A percentile compares a stretch with the other conserved stretches of the same genome.
Evolutionary conservation across 1,140 invertebrate genomes (phyloP).

Genomic region (Eupristina koningsbergeri): DNA sequence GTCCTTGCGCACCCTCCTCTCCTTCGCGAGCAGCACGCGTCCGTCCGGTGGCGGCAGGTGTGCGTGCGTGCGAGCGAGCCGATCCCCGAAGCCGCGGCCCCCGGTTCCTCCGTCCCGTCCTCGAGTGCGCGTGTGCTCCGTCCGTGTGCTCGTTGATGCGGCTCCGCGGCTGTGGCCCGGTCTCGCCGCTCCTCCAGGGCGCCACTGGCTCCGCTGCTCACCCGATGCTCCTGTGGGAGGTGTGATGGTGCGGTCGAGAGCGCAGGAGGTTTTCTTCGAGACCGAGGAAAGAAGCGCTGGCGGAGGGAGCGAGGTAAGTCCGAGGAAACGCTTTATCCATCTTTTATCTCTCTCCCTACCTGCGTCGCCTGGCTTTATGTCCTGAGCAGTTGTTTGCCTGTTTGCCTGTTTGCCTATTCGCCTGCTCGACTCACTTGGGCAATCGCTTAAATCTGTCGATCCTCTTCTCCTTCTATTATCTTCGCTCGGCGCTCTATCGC

Average conservation of each 20-base stretch:
- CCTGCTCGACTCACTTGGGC: neutral
- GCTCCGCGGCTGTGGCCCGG: neutral
- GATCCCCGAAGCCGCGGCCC: neutral
- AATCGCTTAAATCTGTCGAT: neutral
- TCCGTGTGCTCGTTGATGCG: neutral
- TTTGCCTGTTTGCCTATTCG: neutral
- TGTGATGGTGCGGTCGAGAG: neutral
- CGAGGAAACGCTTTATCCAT: too few relatives aligned
- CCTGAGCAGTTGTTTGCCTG: neutral
- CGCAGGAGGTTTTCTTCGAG: neutral
- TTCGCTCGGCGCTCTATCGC: neutral
- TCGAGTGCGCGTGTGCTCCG: slow-evolving; percentile 1
- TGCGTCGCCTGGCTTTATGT: neutral
- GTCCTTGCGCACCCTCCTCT: neutral
- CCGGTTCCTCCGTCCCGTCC: too few relatives aligned
- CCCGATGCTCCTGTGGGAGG: neutral
- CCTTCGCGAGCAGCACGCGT: neutral
- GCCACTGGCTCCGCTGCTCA: neutral
- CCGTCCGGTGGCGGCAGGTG: neutral
- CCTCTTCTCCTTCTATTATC: neutral
- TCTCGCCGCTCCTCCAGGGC: neutral
- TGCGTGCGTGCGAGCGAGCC: neutral
- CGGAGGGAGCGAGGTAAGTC: neutral
- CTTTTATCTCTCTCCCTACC: too few relatives aligned
- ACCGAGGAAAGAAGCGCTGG: neutral